Base-by-base conservation (phyloP, 2,797 vertebrate species). In the Chromobotia macracanthus region DNA sequence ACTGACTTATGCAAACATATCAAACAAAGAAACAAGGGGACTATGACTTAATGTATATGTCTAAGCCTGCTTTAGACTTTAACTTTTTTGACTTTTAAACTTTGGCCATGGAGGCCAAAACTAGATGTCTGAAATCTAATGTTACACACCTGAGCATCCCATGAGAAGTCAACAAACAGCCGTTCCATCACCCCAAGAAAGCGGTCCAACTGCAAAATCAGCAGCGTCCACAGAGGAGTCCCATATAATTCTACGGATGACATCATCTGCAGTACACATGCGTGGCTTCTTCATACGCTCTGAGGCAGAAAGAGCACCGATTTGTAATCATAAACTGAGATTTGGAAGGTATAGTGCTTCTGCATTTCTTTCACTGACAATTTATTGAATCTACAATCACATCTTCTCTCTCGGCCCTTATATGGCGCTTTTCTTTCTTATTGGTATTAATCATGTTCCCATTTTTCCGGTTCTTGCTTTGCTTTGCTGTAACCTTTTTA, bases 241-340 rank as follows among this genome's bases (percentile, higher is more conserved):
- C 96, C 95, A 96, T 83, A 92, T 89, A 77, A 97, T 94, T 28
- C 95, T 92, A 44, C 91, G 94, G 85, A 97, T 94, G 15, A 97
- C 95, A 0, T 95, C 95, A 41, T 89, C 92, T 0, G 96, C 95
- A 1, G 95, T 96, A 55, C 95, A 94, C 95, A 97, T 95, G 0
- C 94, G 87, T 4, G 94, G 93, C 87, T 96, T 96, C 84, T 97
- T 97, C 75, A 86, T 83, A 12, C 77, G 78, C 18, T 87, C 93
- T 92, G 83, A 9, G 4, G 15, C 5, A 19, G 2, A 15, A 21
- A 75, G 19, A 18, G 3, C 1, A 38, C 61, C 41, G 7, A 28
- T 31, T 38, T 53, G 23, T 21, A 48, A 71, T 18, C 0, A 0
- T 69, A 35, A 72, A 38, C 0, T 11, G 15, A 18, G 38, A 46